phyloP scores from a whole-genome alignment of 2,113 vertebrate species.

The Poeciliopsis occidentalis region DNA sequence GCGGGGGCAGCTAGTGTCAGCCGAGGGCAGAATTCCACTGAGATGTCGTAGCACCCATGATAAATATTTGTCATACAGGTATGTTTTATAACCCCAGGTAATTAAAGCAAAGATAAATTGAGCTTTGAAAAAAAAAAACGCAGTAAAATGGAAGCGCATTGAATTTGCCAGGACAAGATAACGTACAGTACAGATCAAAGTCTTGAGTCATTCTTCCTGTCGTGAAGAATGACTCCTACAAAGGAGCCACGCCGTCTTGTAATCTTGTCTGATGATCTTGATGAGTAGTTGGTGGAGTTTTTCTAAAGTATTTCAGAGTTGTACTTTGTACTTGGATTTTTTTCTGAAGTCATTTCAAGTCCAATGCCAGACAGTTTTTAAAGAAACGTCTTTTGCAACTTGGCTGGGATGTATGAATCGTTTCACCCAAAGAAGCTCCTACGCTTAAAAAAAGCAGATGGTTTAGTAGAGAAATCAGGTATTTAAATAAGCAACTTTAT shows the following conservation, averaged over 20 bases:
- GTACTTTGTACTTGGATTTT: not conserved
- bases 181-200: not conserved
- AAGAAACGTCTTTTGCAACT: not conserved
- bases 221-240: not conserved
- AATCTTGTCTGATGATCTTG: not conserved
- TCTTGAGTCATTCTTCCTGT: not conserved
- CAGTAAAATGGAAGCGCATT: not conserved
- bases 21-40: constrained; percentile 70
- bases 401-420: not conserved
- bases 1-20: constrained; percentile 40
- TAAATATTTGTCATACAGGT: constrained; percentile 38
- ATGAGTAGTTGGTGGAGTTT: not conserved
- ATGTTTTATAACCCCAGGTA: constrained; percentile 41
- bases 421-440: not conserved
- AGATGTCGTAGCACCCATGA: constrained; percentile 57
- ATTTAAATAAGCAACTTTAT: not conserved
- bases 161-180: constrained; percentile 4
- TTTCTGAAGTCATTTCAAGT: not conserved
- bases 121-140: not conserved
- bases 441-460: not conserved
- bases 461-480: not conserved
- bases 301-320: not conserved
- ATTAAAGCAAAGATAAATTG: constrained; percentile 34
- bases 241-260: not conserved
- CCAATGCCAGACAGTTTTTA: not conserved